Percentiles rank a stretch among this genome's conserved stretches.
Conservation (phyloP, 2,888 invertebrate species). For the Drosophila pseudotakahashii region DNA sequence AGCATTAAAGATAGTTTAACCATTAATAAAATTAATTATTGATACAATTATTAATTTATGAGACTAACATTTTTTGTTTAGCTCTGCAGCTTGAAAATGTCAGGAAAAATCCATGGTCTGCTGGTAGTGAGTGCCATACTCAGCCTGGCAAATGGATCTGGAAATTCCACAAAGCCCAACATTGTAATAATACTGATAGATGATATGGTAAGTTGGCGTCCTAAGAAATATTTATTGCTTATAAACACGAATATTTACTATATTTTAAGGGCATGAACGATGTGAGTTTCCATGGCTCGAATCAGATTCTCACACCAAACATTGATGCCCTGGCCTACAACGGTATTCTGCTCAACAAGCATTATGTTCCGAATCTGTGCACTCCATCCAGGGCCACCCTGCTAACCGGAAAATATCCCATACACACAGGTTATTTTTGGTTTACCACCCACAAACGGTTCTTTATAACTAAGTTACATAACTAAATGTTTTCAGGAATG, state of each 20-base stretch:
- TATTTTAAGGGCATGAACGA: conserved; percentile 94
- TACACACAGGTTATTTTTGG: conserved; percentile 87
- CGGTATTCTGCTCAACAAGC: conserved; percentile 92
- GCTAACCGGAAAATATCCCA: conserved; percentile 94
- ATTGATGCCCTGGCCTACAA: conserved; percentile 94
- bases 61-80: too few species aligned
- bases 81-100: conserved; percentile 2
- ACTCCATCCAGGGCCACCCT: conserved; percentile 93
- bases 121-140: conserved; percentile 17
- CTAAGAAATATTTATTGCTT: background rate
- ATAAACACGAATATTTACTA: background rate
- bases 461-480: background rate
- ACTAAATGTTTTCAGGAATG: conserved; percentile 86
- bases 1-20: too few species aligned
- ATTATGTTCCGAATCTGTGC: conserved; percentile 93
- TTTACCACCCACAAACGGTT: background rate
- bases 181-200: conserved; percentile 92
- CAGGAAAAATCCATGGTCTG: background rate
- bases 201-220: conserved; percentile 88
- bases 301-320: conserved; percentile 95
- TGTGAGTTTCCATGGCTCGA: conserved; percentile 95
- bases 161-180: conserved; percentile 85
- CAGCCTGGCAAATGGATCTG: conserved; percentile 6
- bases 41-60: too few species aligned
- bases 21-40: too few species aligned